Percentiles rank a stretch among this genome's conserved stretches.
These are phyloP conservation scores for Leptonema lineaticorne DNA, from an alignment of 1,140 invertebrate genomes.

Conservation along the genomic window DNA sequence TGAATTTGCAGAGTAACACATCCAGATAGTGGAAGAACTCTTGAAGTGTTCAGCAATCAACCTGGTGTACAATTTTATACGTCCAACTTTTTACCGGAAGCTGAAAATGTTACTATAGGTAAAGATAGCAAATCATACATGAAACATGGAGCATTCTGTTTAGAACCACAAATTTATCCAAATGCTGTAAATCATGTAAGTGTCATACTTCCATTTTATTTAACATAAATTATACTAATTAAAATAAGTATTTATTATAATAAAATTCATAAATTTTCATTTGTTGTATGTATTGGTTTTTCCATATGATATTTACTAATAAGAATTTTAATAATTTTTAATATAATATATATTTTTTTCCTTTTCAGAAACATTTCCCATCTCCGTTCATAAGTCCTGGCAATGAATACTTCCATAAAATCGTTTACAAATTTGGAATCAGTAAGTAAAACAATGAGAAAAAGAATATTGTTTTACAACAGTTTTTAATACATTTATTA, in stretches of 20 bases:
- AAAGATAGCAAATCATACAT: slow-evolving; percentile 71
- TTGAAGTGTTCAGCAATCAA: slow-evolving; percentile 82
- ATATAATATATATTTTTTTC: slow-evolving; percentile 15
- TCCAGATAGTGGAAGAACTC: slow-evolving; percentile 65
- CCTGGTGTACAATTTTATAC: slow-evolving; percentile 93
- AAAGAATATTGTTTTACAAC: too few relatives aligned
- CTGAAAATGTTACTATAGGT: slow-evolving; percentile 50
- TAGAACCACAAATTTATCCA: slow-evolving; percentile 92
- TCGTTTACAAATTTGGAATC: slow-evolving; percentile 34
- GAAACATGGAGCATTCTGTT: slow-evolving; percentile 80
- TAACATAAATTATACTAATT: slow-evolving; percentile 4
- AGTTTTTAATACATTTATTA: too few relatives aligned
- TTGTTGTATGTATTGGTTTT: too few relatives aligned
- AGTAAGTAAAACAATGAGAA: too few relatives aligned
- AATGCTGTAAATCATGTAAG: slow-evolving; percentile 79
- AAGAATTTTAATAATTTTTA: slow-evolving; percentile 7
- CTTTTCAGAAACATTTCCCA: slow-evolving; percentile 32
- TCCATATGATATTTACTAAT: too few relatives aligned
- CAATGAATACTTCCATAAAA: slow-evolving; percentile 33
- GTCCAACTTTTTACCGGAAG: slow-evolving; percentile 68
- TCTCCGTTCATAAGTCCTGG: slow-evolving; percentile 30
- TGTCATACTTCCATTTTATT: not conserved
- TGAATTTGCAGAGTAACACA: slow-evolving; percentile 61
- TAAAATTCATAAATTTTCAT: not conserved
- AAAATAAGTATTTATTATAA: not conserved